Evolutionary conservation across 1,140 invertebrate species (phyloP), one percentile per base, ranked within the genome.

Genomic region (Caligus rogercresseyi): DNA sequence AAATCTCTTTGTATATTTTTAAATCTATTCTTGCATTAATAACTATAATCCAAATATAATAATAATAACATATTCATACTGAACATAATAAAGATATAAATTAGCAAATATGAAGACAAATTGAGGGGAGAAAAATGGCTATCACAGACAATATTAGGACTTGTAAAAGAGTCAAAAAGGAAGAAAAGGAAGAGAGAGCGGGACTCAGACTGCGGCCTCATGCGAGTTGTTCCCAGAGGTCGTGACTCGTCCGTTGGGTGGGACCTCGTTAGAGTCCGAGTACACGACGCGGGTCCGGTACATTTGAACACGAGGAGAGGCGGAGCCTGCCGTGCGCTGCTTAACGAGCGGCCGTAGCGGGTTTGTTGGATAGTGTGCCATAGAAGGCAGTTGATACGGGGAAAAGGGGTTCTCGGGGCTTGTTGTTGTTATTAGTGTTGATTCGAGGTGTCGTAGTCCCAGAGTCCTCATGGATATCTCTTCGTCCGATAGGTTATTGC

Each of bases 291-390:
- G 53, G 11, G 53, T 54, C 4, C 53, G 53, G 16, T 54, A 54
- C 53, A 54, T 54, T 23, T 54, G 53, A 11, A 54, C 53, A 16
- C 53, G 53, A 11, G 53, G 53, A 23, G 13, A 15, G 21, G 53
- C n/a, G 21, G n/a, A 54, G 4, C 53, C 53, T 7, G 53, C 53
- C n/a, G 53, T 54, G 13, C 21, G 13, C 53, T 54, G 53, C 16
- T 54, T 54, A 20, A 54, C 53, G 11, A 54, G 53, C 11, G 53
- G 53, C n/a, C 4, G 53, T 54, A 23, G 53, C 53, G 11, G 53
- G 53, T 20, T 43, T 43, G 31, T 43, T 43, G 31, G 7, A 11
- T n/a, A 43, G 31, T 11, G 31, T 43, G 7, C 31, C 31, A 43
- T 43, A 43, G n/a, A 43, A 43, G n/a, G 31, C 31, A n/a, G 31